Percentiles rank a stretch among this genome's conserved stretches.
Evolutionary conservation across 1,140 invertebrate genomes (phyloP).

Genomic region (Drosophila setifemur): DNA sequence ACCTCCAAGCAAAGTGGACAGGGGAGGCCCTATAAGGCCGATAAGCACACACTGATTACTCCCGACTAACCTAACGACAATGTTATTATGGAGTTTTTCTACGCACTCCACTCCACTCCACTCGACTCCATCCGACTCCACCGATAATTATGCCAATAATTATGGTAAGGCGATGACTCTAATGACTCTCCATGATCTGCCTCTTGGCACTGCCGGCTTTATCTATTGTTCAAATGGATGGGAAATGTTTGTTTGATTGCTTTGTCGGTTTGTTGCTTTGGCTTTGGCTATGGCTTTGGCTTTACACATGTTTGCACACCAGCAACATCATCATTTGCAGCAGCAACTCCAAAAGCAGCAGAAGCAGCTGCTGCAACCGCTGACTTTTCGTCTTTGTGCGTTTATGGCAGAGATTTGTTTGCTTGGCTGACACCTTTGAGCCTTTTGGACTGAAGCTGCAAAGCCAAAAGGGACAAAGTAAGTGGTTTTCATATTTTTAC

Average conservation of each 20-base stretch:
- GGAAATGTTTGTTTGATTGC: conserved; percentile 54
- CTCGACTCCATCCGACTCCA: no score
- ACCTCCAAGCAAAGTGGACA: conserved; percentile 1
- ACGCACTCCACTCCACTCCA: no score
- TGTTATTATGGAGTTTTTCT: conserved; percentile 52
- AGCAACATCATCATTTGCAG: conserved; percentile 23
- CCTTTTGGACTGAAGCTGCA: conserved; percentile 23
- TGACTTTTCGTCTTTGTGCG: conserved; percentile 48
- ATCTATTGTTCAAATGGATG: conserved; percentile 47
- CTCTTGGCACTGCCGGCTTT: conserved; percentile 20
- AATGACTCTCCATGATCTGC: conserved; percentile 52
- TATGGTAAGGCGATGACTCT: conserved; percentile 58
- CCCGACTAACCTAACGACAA: conserved; percentile 54
- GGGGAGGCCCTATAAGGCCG: conserved; percentile 9
- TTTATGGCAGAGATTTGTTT: conserved; percentile 59
- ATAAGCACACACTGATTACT: conserved; percentile 56
- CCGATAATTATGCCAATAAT: conserved; percentile 61
- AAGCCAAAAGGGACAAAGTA: conserved; percentile 61
- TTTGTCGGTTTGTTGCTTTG: conserved; percentile 56
- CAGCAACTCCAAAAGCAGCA: conserved; percentile 1
- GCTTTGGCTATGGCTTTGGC: conserved; percentile 67
- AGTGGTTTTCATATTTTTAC: conserved; percentile 41
- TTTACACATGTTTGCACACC: conserved; percentile 53
- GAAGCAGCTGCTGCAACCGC: conserved; percentile 20
- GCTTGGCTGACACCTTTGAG: conserved; percentile 69